Evolutionary conservation across 2,888 invertebrate species (phyloP).

Genomic region (Nomada ferruginata): DNA sequence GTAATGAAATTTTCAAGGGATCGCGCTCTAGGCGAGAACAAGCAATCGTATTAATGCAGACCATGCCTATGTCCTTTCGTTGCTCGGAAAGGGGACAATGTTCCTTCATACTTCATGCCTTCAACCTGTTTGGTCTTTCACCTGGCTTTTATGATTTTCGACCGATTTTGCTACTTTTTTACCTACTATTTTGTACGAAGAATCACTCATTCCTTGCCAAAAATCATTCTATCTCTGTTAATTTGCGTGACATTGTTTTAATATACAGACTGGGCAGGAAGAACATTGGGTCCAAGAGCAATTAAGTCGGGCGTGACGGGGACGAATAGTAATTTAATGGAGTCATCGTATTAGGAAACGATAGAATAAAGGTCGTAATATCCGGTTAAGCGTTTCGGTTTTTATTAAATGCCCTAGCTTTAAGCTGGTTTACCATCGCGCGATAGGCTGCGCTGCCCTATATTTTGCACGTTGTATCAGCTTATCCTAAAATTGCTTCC

Average conservation of each 20-base stretch:
- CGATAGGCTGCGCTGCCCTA: slow-evolving; percentile 41
- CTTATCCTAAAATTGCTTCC: slow-evolving; percentile 56
- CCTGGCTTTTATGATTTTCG: no score
- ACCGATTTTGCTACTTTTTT: no score
- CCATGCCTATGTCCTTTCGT: background rate
- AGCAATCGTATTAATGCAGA: background rate
- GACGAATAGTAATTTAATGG: background rate
- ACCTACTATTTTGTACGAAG: no score
- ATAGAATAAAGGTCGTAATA: slow-evolving; percentile 19
- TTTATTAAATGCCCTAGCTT: slow-evolving; percentile 31
- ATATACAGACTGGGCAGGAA: background rate
- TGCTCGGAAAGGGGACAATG: background rate
- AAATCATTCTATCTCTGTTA: no score
- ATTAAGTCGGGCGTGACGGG: background rate
- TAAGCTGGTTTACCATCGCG: slow-evolving; percentile 40
- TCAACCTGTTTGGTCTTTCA: no score
- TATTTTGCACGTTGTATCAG: slow-evolving; percentile 22
- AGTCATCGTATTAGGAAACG: slow-evolving; percentile 3
- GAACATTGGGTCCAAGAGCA: background rate
- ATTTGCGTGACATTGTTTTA: no score
- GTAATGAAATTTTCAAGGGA: slow-evolving; percentile 22
- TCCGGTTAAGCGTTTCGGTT: slow-evolving; percentile 19
- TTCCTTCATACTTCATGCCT: no score
- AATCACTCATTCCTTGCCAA: no score
- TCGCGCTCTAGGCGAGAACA: background rate